Evolutionary conservation across 2,113 vertebrate species (phyloP).

Genomic region (Pontoporia blainvillei): DNA sequence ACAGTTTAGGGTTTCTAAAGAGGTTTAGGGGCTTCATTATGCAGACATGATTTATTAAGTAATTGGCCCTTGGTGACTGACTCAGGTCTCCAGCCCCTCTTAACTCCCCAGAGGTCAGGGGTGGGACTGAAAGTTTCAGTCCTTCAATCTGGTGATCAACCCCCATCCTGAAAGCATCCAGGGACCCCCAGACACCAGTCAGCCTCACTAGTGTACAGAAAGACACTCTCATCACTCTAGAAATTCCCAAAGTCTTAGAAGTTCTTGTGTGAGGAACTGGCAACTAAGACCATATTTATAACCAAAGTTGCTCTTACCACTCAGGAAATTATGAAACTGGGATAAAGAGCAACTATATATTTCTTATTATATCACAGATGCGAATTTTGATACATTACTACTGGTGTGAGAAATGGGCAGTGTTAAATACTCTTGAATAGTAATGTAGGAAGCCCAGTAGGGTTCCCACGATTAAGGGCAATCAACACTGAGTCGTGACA

Average conservation of each 20-base stretch:
- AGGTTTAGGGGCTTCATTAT: background rate
- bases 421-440: background rate
- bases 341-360: background rate
- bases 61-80: background rate
- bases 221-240: background rate
- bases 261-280: background rate
- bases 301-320: background rate
- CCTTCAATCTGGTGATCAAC: background rate
- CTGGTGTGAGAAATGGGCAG: background rate
- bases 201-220: background rate
- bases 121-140: background rate
- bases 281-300: background rate
- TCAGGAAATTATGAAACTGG: background rate
- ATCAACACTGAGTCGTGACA: background rate
- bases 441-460: background rate
- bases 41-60: background rate
- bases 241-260: background rate
- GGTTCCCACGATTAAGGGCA: background rate
- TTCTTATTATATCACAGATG: background rate
- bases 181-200: background rate
- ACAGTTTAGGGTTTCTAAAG: background rate
- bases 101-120: background rate
- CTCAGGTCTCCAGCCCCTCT: background rate
- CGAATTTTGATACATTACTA: background rate
- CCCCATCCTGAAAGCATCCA: background rate